Evolutionary conservation across 2,888 invertebrate genomes (phyloP).

Genomic region (Lycocerus yunnanus): DNA sequence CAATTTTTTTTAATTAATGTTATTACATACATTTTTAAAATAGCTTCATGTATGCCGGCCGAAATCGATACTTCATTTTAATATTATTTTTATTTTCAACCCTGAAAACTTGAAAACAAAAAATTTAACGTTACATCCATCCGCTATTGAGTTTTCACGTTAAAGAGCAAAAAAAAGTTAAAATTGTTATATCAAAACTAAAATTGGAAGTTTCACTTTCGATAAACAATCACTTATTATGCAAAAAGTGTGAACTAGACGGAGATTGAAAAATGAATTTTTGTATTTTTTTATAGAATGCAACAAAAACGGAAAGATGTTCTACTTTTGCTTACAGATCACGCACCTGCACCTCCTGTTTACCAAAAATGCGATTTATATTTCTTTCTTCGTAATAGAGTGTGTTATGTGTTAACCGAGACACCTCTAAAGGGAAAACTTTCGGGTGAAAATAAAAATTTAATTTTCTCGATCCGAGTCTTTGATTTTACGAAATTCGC

Average conservation of each 20-base stretch:
- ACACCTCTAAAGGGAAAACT: not conserved
- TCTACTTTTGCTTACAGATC: constrained; percentile 16
- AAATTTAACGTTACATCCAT: not conserved
- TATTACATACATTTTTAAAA: not conserved
- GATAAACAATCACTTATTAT: constrained; percentile 13
- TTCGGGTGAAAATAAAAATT: not conserved
- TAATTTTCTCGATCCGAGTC: not conserved
- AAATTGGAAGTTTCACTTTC: not conserved
- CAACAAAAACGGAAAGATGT: not conserved
- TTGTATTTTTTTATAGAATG: constrained; percentile 4
- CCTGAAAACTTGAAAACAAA: not conserved
- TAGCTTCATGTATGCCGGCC: not conserved
- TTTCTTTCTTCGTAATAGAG: not conserved
- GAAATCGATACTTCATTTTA: not conserved
- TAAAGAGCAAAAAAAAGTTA: not conserved
- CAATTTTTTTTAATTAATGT: not conserved
- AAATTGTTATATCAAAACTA: not conserved
- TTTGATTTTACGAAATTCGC: not conserved
- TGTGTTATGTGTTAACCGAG: not conserved
- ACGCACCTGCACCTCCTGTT: constrained; percentile 14
- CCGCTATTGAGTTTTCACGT: not conserved
- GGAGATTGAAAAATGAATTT: constrained; percentile 16
- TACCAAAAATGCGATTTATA: constrained; percentile 14
- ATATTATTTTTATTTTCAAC: not conserved
- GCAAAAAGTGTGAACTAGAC: constrained; percentile 3